Base-by-base conservation (phyloP, 1,140 invertebrate species). In the Saccostrea glomerata region DNA sequence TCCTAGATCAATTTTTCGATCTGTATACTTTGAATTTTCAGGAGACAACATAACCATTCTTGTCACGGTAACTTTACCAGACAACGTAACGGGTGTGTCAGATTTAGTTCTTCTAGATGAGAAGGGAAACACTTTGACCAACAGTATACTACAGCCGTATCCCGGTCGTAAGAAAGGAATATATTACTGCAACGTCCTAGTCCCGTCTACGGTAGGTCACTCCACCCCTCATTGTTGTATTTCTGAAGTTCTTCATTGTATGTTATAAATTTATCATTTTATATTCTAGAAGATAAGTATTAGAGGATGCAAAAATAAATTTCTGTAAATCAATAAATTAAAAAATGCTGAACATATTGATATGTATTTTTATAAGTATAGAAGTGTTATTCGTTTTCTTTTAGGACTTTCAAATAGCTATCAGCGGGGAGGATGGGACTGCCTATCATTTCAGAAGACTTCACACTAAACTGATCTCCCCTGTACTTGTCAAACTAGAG, bases 361-460 rank as follows among this genome's bases (percentile, higher is more conserved):
- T 5, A 47, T n/a, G n/a, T n/a, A n/a, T n/a, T n/a, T n/a, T n/a
- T n/a, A n/a, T n/a, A n/a, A n/a, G n/a, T 6, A 63, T 20, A 63
- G 58, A 17, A 20, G 3, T 82, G 73, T 82, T 2, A 23, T 55
- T 20, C 23, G 1, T 15, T 63, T 47, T 63, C 13, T 55, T 47
- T 20, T 25, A 86, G 84, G 56, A 85, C 4, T 82, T 88, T 85
- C 87, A 88, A 40, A 15, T 88, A 11, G 84, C 84, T 15, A 77
- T 85, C 15, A 66, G 85, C 25, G 87, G 87, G 30, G 17, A 87
- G 7, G 86, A 87, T 87, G 60, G 56, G 13, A 25, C 5, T 30
- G 86, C 77, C 0, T 66, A 25, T 23, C n/a, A 56, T 4, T 87
- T 83, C 13, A 58, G 86, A 36, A 40, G 86, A 60, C 77, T 83